phyloP scores from a whole-genome alignment of 2,888 invertebrate species.

The Caenorhabditis sp. region DNA sequence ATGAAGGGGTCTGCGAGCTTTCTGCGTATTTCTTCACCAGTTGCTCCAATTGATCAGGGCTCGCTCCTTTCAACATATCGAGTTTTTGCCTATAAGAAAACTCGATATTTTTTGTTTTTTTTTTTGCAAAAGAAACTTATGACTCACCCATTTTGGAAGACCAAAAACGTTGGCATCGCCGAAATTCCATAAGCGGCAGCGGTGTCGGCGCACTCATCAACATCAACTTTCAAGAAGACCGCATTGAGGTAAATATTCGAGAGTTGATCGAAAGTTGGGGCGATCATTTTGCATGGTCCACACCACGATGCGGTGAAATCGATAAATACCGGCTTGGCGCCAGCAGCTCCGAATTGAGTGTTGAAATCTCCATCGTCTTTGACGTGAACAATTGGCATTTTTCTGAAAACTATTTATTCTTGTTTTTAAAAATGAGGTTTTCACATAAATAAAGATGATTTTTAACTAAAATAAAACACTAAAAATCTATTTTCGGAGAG shows the following conservation, averaged over 20 bases:
- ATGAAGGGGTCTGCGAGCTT: slow-evolving; percentile 2
- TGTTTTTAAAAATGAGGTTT: too few relatives aligned
- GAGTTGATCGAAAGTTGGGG: slow-evolving; percentile 88
- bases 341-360: slow-evolving; percentile 49
- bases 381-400: slow-evolving; percentile 61
- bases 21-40: slow-evolving; percentile 81
- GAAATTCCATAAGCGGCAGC: slow-evolving; percentile 87
- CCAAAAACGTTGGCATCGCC: slow-evolving; percentile 97
- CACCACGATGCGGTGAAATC: slow-evolving; percentile 76
- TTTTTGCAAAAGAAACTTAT: neutral
- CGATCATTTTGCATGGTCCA: slow-evolving; percentile 92
- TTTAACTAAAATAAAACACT: too few relatives aligned
- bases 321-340: slow-evolving; percentile 61
- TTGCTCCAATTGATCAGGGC: slow-evolving; percentile 82
- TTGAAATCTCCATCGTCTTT: slow-evolving; percentile 58
- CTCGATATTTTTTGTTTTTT: neutral
- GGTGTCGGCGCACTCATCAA: slow-evolving; percentile 76
- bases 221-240: slow-evolving; percentile 85
- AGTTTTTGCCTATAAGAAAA: slow-evolving; percentile 81
- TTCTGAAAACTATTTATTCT: neutral
- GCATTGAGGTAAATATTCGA: slow-evolving; percentile 87
- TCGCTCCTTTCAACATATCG: slow-evolving; percentile 87
- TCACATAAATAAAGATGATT: too few relatives aligned
- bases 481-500: too few relatives aligned
- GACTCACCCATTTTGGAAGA: slow-evolving; percentile 79